These are phyloP conservation scores for Diorhabda sublineata DNA, from an alignment of 1,140 invertebrate genomes.

Conservation along the genomic window DNA sequence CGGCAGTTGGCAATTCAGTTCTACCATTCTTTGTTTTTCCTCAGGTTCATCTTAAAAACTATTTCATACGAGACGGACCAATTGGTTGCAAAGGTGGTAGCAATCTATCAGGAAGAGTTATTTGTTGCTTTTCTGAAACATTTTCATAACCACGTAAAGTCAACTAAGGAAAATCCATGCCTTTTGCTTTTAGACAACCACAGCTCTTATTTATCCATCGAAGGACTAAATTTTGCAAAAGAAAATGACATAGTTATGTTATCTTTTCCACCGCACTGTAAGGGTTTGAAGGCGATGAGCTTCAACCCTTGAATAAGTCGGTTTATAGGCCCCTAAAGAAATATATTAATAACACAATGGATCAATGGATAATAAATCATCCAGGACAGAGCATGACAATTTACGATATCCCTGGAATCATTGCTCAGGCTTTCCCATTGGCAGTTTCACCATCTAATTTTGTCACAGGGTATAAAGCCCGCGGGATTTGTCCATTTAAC, in stretches of 20 bases:
- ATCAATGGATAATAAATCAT: constrained; percentile 26
- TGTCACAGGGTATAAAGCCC: constrained; percentile 38
- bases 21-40: constrained; percentile 49
- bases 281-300: too few relatives aligned
- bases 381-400: too few relatives aligned
- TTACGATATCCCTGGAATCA: too few relatives aligned
- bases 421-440: too few relatives aligned
- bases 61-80: constrained; percentile 39
- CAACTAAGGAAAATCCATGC: too few relatives aligned
- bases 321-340: constrained; percentile 41
- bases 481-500: constrained; percentile 36
- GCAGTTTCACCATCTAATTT: constrained; percentile 33
- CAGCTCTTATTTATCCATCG: background rate
- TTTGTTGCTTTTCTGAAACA: too few relatives aligned
- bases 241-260: constrained; percentile 8
- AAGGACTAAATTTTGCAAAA: constrained; percentile 27
- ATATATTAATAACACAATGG: constrained; percentile 24
- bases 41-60: constrained; percentile 34
- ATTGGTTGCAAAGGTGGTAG: constrained; percentile 25
- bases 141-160: too few relatives aligned
- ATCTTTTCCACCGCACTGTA: constrained; percentile 28
- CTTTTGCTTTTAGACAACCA: too few relatives aligned
- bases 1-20: constrained; percentile 42
- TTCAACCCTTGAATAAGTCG: constrained; percentile 45
- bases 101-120: constrained; percentile 27